These are phyloP conservation scores for Alligator sinensis DNA, from an alignment of 2,113 vertebrate species.

Conservation along the genomic window DNA sequence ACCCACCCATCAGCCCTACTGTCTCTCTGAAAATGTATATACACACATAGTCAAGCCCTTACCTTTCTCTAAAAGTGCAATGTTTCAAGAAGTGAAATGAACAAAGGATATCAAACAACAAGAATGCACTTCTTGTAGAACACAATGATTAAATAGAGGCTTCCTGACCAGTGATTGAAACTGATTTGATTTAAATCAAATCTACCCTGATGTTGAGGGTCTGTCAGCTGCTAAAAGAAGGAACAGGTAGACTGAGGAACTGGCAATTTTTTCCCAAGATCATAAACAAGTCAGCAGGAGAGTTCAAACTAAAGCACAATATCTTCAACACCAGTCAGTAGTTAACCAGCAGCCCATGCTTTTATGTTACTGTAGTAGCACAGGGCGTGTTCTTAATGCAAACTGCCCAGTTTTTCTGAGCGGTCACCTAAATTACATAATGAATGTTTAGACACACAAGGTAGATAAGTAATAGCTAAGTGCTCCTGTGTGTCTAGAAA, in stretches of 20 bases:
- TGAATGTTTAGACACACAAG: neutral
- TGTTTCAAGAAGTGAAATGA: too few species aligned
- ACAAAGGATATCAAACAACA: too few species aligned
- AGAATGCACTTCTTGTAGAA: too few species aligned
- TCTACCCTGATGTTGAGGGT: neutral
- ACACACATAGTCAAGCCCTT: too few species aligned
- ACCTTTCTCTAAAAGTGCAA: too few species aligned
- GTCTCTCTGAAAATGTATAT: too few species aligned
- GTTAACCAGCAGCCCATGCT: neutral
- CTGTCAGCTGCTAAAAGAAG: neutral
- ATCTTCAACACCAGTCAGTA: neutral
- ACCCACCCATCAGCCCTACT: too few species aligned
- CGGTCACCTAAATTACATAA: neutral
- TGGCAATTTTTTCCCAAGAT: neutral
- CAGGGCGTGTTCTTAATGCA: neutral
- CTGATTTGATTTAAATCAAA: neutral
- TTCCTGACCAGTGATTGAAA: neutral
- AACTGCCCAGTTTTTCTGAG: neutral
- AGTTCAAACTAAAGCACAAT: neutral
- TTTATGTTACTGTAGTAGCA: fast-evolving
- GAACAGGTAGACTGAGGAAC: neutral
- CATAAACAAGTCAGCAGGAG: neutral
- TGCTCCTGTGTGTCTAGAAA: neutral
- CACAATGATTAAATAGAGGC: too few species aligned
- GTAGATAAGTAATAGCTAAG: neutral